phyloP scores from a whole-genome alignment of 1,140 invertebrate species.

The Lutraria rhynchaena region DNA sequence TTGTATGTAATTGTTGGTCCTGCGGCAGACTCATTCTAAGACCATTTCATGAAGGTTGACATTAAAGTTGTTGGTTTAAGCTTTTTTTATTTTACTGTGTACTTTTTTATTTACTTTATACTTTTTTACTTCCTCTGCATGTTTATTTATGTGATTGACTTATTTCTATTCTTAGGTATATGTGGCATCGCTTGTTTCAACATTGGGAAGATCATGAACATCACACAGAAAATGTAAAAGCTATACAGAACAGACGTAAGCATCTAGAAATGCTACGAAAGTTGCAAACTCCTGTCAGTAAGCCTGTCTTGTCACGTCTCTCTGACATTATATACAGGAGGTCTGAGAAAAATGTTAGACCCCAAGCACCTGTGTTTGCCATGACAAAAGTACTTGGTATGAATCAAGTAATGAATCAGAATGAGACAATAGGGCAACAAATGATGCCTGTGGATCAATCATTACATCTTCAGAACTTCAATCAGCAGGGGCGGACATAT shows the following conservation, averaged over 20 bases:
- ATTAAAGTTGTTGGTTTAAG: no score
- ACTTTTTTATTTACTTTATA: no score
- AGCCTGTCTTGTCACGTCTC: conserved; percentile 36
- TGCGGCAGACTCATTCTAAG: no score
- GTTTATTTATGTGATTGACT: not conserved
- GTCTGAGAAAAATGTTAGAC: conserved; percentile 10
- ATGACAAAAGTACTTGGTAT: conserved; percentile 19
- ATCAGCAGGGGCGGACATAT: no score
- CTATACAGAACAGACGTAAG: conserved; percentile 57
- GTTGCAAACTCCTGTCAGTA: conserved; percentile 41
- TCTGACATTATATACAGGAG: conserved; percentile 37
- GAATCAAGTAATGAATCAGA: not conserved
- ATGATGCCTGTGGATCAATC: not conserved
- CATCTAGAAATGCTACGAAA: conserved; percentile 47
- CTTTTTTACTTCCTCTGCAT: no score
- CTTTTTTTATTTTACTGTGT: no score
- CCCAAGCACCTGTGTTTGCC: conserved; percentile 12
- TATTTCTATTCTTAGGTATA: conserved; percentile 31
- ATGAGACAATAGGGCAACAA: not conserved
- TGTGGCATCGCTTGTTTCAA: conserved; percentile 58
- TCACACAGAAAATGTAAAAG: conserved; percentile 78
- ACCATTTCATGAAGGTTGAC: no score
- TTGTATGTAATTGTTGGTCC: no score
- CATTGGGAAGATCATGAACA: conserved; percentile 80
- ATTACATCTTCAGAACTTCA: not conserved